Evolutionary conservation across 53 echinoderm and acorn worm species (phyloP), one percentile per base, ranked within the genome.

Genomic region (Temnopleurus reevesii): DNA sequence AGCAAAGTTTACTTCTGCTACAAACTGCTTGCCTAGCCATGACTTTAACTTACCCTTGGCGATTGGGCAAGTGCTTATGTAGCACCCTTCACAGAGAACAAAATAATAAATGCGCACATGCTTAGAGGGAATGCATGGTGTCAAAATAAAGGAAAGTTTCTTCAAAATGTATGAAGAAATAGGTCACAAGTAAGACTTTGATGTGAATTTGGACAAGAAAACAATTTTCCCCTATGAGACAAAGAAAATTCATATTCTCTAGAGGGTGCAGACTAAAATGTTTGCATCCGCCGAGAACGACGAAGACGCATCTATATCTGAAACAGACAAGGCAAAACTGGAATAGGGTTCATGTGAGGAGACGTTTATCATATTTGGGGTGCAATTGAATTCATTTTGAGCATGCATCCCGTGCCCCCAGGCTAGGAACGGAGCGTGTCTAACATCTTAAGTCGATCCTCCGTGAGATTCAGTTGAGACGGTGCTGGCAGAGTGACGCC

Each of bases 361-460:
- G 71, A 71, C 71, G 41, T 23, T 71, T 36, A 71, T 71, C 71
- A 71, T 71, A 71, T 71, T 71, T 71, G 71, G 71, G 30, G 41
- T 49, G 46, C 83, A 35, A 83, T 53, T 55, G 83, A 83, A 83
- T 83, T 83, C 83, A 53, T 83, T 83, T 83, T 55, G 83, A 80
- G 83, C 83, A 55, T 55, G 79, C 79, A 79, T 79, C 79, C 49
- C 47, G 28, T 47, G 79, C 47, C 79, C 79, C 30, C 15, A 49
- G 79, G 46, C 46, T 46, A 13, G 25, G 2, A 29, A 28, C 49
- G 46, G 79, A 83, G 83, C 83, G 83, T 83, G 83, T 53, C 35
- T 55, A 83, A 55, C 83, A 83, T 83, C 54, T 83, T 53, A 83
- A 83, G 55, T 49, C 49, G 79, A 30, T 47, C 24, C 79, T 56